Percentiles rank a stretch among this genome's conserved stretches.
These are phyloP conservation scores for Coptodon rendalli DNA, from an alignment of 2,113 vertebrate species.

Conservation along the genomic window DNA sequence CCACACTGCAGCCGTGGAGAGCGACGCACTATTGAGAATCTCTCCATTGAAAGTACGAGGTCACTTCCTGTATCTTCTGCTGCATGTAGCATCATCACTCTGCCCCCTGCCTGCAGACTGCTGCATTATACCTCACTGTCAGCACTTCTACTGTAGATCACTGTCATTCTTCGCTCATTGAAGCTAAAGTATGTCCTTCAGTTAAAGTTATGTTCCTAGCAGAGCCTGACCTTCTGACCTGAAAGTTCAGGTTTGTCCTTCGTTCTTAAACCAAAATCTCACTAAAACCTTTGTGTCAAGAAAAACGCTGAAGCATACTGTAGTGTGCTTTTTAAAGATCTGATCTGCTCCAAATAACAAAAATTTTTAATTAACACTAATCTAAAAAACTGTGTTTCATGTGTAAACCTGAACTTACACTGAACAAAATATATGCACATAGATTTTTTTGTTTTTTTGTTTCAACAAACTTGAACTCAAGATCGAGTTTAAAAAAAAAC, in stretches of 20 bases:
- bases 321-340: background rate
- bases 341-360: background rate
- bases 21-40: constrained; percentile 84
- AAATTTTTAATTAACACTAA: background rate
- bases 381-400: background rate
- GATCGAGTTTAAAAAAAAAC: background rate
- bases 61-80: background rate
- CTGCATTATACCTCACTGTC: background rate
- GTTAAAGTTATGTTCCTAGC: background rate
- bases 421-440: background rate
- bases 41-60: constrained; percentile 83
- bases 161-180: background rate
- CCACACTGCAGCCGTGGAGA: constrained; percentile 94
- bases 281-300: background rate
- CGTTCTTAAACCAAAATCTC: background rate
- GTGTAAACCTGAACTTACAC: background rate
- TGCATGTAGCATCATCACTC: background rate
- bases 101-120: background rate
- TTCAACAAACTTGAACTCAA: background rate
- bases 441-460: background rate
- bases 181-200: background rate
- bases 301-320: background rate
- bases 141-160: background rate
- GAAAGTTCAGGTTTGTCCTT: background rate
- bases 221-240: background rate